Percentiles rank a stretch among this genome's conserved stretches.
phyloP scores from a whole-genome alignment of 2,888 invertebrate species.

The Rapana venosa region DNA sequence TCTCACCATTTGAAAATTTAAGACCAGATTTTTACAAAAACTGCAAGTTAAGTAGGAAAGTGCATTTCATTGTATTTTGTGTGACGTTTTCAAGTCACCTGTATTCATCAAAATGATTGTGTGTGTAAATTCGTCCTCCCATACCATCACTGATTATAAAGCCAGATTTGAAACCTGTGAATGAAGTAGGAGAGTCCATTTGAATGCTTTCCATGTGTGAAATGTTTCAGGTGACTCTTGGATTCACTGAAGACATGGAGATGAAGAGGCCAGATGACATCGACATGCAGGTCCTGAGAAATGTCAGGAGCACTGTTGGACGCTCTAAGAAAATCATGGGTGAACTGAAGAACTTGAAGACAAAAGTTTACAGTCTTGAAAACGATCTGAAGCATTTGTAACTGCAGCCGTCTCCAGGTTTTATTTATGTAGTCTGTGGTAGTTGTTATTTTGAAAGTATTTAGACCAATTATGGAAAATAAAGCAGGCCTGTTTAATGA shows the following conservation, averaged over 20 bases:
- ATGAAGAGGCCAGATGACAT: conserved; percentile 74
- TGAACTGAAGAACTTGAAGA: conserved; percentile 77
- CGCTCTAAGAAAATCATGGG: conserved; percentile 75
- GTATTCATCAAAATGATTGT: too few relatives aligned
- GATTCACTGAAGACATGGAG: conserved; percentile 74
- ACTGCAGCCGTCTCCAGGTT: conserved; percentile 38
- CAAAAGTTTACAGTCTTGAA: conserved; percentile 77
- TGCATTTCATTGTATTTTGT: too few relatives aligned
- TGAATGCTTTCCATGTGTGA: neutral
- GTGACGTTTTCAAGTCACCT: too few relatives aligned
- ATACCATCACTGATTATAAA: too few relatives aligned
- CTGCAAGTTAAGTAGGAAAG: too few relatives aligned
- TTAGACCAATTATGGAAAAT: neutral
- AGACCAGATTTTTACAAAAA: too few relatives aligned
- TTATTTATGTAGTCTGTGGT: neutral
- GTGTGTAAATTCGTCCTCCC: too few relatives aligned
- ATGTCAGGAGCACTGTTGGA: conserved; percentile 76
- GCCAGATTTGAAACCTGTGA: too few relatives aligned
- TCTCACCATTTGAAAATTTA: too few relatives aligned
- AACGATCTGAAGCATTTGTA: conserved; percentile 77
- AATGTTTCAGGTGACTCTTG: conserved; percentile 73
- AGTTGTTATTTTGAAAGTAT: neutral
- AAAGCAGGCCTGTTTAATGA: neutral
- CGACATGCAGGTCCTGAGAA: conserved; percentile 76
- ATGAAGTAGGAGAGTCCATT: too few relatives aligned